Percentiles rank a stretch among this genome's conserved stretches.
phyloP scores from a whole-genome alignment of 2,888 invertebrate species.

The Eutolmus rufibarbis region DNA sequence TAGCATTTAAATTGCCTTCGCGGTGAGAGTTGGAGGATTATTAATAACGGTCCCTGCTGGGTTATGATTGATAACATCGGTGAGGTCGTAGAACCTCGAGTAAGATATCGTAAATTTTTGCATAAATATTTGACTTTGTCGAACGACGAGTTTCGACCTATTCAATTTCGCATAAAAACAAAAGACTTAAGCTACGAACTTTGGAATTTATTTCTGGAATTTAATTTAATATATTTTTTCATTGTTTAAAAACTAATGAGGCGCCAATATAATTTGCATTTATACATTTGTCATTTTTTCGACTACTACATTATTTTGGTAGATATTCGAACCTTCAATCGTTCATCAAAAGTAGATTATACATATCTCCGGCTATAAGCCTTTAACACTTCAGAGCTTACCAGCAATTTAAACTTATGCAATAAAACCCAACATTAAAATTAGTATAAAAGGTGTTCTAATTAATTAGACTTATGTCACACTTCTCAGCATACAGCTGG shows the following conservation, averaged over 20 bases:
- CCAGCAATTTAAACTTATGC: no score
- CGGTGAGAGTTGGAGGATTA: constrained; percentile 1
- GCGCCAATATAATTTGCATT: not conserved
- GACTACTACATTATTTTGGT: not conserved
- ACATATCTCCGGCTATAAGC: no score
- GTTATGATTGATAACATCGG: not conserved
- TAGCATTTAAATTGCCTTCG: not conserved
- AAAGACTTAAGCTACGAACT: constrained; percentile 26
- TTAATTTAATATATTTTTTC: not conserved
- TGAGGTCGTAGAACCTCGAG: not conserved
- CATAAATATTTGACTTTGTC: not conserved
- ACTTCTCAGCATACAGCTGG: no score
- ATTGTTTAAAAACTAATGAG: not conserved
- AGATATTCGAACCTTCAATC: not conserved
- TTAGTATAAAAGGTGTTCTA: no score
- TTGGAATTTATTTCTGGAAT: not conserved
- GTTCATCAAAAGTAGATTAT: not conserved
- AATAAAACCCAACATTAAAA: no score
- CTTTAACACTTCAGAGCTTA: no score
- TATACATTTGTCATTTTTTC: not conserved
- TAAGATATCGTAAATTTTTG: not conserved
- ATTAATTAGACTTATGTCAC: no score
- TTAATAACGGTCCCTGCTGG: not conserved
- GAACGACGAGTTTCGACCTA: not conserved
- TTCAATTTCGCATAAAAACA: not conserved